phyloP scores from a whole-genome alignment of 92 coral and sea anemone genomes.

The Porites lobata region DNA sequence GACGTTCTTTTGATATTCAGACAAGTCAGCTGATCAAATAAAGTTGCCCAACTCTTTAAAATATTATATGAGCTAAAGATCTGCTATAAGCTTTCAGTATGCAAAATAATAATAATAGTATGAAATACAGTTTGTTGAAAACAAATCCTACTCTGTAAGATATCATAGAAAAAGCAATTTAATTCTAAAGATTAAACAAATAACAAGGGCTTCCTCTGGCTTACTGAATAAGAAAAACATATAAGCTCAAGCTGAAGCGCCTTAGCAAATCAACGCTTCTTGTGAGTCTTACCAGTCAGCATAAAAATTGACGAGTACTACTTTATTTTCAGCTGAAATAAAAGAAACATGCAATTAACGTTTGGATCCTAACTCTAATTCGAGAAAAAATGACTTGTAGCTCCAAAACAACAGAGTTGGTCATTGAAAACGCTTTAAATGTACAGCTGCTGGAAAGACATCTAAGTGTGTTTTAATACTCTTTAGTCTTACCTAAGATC shows the following conservation, averaged over 20 bases:
- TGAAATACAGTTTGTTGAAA: not conserved
- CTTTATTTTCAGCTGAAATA: conserved; percentile 83
- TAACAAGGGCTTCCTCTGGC: not conserved
- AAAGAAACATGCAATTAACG: not conserved
- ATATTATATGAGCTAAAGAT: no score
- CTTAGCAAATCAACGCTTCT: no score
- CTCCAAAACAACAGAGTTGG: not conserved
- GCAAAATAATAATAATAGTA: not conserved
- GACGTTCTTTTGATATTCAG: not conserved
- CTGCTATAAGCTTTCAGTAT: no score
- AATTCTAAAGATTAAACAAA: not conserved
- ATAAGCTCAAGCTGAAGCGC: not conserved
- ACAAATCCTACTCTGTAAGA: not conserved
- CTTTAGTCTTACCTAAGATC: conserved; percentile 70
- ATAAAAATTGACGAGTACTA: conserved; percentile 95
- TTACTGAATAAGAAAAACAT: not conserved
- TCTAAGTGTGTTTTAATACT: not conserved
- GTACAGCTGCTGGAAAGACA: not conserved
- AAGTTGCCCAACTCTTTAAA: not conserved
- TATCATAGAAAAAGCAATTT: not conserved
- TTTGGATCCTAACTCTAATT: not conserved
- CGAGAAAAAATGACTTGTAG: not conserved
- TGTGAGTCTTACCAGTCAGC: conserved; percentile 92
- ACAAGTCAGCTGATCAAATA: not conserved
- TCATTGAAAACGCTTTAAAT: not conserved